phyloP scores from a whole-genome alignment of 2,888 invertebrate genomes.

The Tetranychus piercei region DNA sequence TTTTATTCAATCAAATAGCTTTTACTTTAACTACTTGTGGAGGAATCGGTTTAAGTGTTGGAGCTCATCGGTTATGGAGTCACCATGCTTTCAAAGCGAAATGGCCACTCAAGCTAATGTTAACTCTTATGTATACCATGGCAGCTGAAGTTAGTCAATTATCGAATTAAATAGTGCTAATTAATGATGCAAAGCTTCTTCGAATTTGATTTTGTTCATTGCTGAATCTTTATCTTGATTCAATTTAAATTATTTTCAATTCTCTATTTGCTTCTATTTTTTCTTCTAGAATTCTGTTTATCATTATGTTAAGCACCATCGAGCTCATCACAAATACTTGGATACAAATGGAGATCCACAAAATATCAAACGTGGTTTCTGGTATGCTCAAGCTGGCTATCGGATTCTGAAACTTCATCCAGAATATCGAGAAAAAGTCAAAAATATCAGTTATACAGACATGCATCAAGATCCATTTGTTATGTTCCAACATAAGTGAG shows the following conservation, averaged over 20 bases:
- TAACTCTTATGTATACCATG: neutral
- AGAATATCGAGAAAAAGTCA: conserved; percentile 2
- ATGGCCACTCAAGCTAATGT: conserved; percentile 10
- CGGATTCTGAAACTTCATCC: neutral
- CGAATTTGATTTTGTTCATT: too few species aligned
- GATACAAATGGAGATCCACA: conserved; percentile 13
- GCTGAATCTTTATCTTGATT: neutral
- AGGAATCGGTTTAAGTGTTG: neutral
- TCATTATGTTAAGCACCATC: conserved; percentile 9
- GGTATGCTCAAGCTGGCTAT: conserved; percentile 8
- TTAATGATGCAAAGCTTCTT: neutral
- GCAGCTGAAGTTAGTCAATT: conserved; percentile 26
- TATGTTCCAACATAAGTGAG: conserved; percentile 11
- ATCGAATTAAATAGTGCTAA: neutral
- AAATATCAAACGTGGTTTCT: conserved; percentile 8
- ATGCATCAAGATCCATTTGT: conserved; percentile 9
- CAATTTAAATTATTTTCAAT: neutral
- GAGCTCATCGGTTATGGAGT: conserved; percentile 9
- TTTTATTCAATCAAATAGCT: neutral
- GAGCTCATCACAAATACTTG: conserved; percentile 10
- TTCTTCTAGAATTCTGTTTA: neutral
- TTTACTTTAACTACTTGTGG: conserved; percentile 2
- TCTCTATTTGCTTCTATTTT: neutral
- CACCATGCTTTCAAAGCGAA: conserved; percentile 10
- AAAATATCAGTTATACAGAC: conserved; percentile 2